phyloP scores from a whole-genome alignment of 2,888 invertebrate species.

The Nowickia ferox region DNA sequence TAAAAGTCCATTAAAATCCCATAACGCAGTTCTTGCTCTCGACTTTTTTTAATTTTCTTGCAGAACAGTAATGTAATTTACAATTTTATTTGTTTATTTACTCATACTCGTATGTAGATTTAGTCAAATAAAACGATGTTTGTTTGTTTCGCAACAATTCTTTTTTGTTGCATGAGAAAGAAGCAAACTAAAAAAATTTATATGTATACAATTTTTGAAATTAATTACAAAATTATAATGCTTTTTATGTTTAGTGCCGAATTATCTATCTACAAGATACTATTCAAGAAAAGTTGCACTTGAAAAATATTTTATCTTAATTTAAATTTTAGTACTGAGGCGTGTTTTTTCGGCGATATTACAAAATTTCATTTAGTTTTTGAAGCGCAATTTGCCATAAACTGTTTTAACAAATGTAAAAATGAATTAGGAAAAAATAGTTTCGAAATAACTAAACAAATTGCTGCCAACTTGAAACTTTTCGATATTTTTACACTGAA shows the following conservation, averaged over 20 bases:
- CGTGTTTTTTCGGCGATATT: slow-evolving; percentile 38
- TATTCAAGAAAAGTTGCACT: not conserved
- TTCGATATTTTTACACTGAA: slow-evolving; percentile 20
- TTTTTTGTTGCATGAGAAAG: not conserved
- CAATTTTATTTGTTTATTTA: slow-evolving; percentile 18
- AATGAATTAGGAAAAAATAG: slow-evolving; percentile 4
- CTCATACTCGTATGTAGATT: slow-evolving; percentile 1
- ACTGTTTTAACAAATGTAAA: slow-evolving; percentile 26
- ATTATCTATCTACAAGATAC: not conserved
- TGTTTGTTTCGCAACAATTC: slow-evolving; percentile 34
- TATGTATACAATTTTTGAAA: not conserved
- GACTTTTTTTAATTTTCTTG: not conserved
- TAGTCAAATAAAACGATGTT: not conserved
- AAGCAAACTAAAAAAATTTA: not conserved
- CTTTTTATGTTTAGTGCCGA: slow-evolving; percentile 11
- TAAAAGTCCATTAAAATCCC: no score
- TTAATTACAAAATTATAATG: slow-evolving; percentile 20
- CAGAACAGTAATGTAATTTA: not conserved
- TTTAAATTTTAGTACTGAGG: not conserved
- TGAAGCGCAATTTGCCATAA: slow-evolving; percentile 58
- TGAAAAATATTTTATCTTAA: slow-evolving; percentile 8
- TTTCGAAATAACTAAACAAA: slow-evolving; percentile 51
- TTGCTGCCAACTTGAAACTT: slow-evolving; percentile 63
- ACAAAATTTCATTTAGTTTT: slow-evolving; percentile 27
- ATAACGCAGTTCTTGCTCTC: not conserved